Evolutionary conservation across 2,797 vertebrate genomes (phyloP), one percentile per base, ranked within the genome.

Genomic region (Myripristis murdjan): DNA sequence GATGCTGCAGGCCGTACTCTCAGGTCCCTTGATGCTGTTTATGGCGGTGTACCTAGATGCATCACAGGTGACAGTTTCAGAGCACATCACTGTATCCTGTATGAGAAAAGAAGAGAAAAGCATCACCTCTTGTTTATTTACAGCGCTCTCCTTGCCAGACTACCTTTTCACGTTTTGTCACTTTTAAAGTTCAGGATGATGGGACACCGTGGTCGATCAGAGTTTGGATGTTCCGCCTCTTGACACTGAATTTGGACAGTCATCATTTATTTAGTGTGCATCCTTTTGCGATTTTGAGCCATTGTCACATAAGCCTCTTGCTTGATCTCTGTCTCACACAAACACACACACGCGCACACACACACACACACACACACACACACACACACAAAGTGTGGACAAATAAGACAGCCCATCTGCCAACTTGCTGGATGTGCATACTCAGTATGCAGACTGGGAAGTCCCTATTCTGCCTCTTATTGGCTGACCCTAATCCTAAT

Each of bases 41-140:
- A 83, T 87, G 75, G 79, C 51, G 0, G 79, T 24, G 68, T 9
- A 37, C 75, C 83, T 72, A 66, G 82, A 88, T 90, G 90, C 83
- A 89, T 88, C 88, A 90, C 81, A 87, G 87, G 86, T 88, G 89
- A 90, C 90, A 87, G 83, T 87, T 90, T 92, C 85, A 92, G 84
- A 89, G 80, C 80, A 64, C 72, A 79, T 86, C 78, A 81, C 76
- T 82, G 77, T 82, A 75, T 85, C 75, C 66, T 75, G 68, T 26
- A 43, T 75, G 61, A n/a, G n/a, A n/a, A n/a, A n/a, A 85, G 61
- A 62, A 74, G 54, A 74, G 66, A 86, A 88, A 87, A 20, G 77
- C 66, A 77, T 47, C 37, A 77, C 60, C 59, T 69, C 71, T 67
- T 85, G 72, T 83, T 80, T 75, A 81, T 75, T 72, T 68, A 77